Percentiles rank a stretch among this genome's conserved stretches.
Evolutionary conservation across 2,888 invertebrate genomes (phyloP).

Genomic region (Noctua pronuba): DNA sequence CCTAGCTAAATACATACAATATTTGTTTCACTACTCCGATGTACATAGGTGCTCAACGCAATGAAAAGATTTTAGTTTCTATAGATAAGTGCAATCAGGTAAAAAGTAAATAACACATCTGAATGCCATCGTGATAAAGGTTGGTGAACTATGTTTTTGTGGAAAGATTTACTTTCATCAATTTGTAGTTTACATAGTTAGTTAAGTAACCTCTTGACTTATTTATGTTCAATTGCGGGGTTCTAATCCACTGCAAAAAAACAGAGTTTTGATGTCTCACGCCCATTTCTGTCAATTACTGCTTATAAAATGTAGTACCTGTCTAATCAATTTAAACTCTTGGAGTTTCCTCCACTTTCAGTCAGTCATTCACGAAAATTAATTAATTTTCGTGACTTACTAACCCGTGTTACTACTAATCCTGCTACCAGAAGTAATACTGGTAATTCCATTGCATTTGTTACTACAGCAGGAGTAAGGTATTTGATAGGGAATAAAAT

Average conservation of each 20-base stretch:
- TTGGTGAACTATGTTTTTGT: conserved; percentile 25
- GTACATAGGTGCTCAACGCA: too few species aligned
- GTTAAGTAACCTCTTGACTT: too few species aligned
- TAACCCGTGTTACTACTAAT: too few species aligned
- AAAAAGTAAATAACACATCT: conserved; percentile 30
- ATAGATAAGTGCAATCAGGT: conserved; percentile 4
- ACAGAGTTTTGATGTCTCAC: background rate
- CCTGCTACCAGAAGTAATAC: background rate
- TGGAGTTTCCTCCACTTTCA: background rate
- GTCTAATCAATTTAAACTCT: background rate
- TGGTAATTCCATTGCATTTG: background rate
- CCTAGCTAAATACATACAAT: background rate
- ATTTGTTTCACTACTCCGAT: background rate
- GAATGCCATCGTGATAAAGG: conserved; percentile 37
- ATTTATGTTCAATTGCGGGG: background rate
- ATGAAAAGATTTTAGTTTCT: conserved; percentile 1
- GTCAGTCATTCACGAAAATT: too few species aligned
- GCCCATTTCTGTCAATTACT: background rate
- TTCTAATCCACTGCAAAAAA: background rate
- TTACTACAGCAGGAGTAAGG: background rate
- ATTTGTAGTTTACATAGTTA: background rate
- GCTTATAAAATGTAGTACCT: background rate
- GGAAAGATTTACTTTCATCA: background rate
- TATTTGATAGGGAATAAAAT: too few species aligned
- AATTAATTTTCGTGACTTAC: background rate